These are phyloP conservation scores for Tholera decimalis DNA, from an alignment of 2,888 invertebrate genomes.

Conservation along the genomic window DNA sequence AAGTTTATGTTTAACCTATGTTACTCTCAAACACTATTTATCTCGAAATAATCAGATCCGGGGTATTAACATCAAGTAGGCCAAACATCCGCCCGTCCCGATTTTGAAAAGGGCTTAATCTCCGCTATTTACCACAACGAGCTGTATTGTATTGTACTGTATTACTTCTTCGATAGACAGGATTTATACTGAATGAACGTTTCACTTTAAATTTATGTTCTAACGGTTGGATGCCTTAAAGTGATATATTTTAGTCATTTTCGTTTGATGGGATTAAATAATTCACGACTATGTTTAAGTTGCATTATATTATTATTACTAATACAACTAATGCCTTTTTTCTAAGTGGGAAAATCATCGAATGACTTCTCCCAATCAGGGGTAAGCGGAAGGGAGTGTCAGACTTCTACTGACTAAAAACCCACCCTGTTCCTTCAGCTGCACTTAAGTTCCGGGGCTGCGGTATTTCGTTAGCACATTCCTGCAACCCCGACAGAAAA, in stretches of 20 bases:
- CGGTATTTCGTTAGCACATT: too few relatives aligned
- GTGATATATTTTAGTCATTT: constrained; percentile 1
- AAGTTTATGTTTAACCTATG: too few relatives aligned
- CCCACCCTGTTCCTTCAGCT: too few relatives aligned
- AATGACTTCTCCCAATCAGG: too few relatives aligned
- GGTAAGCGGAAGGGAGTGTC: too few relatives aligned
- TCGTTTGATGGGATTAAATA: not conserved
- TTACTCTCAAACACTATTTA: constrained; percentile 9
- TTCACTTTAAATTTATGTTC: constrained; percentile 36
- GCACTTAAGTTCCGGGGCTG: too few relatives aligned
- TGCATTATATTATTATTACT: too few relatives aligned
- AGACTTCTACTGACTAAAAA: too few relatives aligned
- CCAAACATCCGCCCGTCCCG: constrained; percentile 44
- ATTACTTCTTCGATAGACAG: constrained; percentile 59
- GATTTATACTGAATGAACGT: constrained; percentile 48
- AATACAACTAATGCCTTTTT: too few relatives aligned
- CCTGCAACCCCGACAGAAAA: too few relatives aligned
- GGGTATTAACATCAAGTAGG: constrained; percentile 44
- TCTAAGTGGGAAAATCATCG: too few relatives aligned
- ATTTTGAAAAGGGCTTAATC: constrained; percentile 60
- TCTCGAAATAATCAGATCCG: constrained; percentile 27
- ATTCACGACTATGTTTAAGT: too few relatives aligned
- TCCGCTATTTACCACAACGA: constrained; percentile 64
- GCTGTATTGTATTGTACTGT: constrained; percentile 45
- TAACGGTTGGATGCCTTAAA: not conserved